Conservation (phyloP, 2,888 invertebrate species). For the Perizoma flavofasciatum region DNA sequence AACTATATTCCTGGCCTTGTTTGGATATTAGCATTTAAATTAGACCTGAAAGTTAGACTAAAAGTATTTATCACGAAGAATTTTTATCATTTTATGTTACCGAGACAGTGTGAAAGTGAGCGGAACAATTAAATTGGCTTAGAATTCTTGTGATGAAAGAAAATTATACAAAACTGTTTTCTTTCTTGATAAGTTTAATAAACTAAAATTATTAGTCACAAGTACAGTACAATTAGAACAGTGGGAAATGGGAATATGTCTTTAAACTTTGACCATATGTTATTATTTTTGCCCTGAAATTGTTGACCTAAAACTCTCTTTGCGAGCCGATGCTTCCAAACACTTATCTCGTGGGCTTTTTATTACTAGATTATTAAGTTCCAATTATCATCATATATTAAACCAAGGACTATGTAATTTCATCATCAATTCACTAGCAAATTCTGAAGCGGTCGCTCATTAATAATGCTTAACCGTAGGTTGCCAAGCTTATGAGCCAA, state of each 20-base stretch:
- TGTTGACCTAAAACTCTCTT: background rate
- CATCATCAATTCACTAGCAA: slow-evolving; percentile 16
- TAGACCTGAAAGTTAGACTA: slow-evolving; percentile 18
- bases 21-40: slow-evolving; percentile 30
- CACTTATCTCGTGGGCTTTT: slow-evolving; percentile 4
- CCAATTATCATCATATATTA: slow-evolving; percentile 10
- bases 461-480: slow-evolving; percentile 24
- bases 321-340: too few species aligned
- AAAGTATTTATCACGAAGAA: background rate
- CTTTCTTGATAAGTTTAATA: background rate
- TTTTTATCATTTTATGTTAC: background rate
- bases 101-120: slow-evolving; percentile 15
- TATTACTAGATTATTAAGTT: slow-evolving; percentile 11
- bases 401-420: slow-evolving; percentile 16
- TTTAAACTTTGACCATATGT: too few species aligned
- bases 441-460: slow-evolving; percentile 9
- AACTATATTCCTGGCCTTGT: slow-evolving; percentile 12
- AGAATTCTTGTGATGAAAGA: slow-evolving; percentile 12
- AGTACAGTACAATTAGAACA: too few species aligned
- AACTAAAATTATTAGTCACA: too few species aligned
- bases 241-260: too few species aligned
- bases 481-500: slow-evolving; percentile 16
- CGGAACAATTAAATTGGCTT: slow-evolving; percentile 24
- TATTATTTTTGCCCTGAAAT: too few species aligned
- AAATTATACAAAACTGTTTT: slow-evolving; percentile 11